Conservation (phyloP, 2,113 vertebrate species). For the Poeciliopsis occidentalis region DNA sequence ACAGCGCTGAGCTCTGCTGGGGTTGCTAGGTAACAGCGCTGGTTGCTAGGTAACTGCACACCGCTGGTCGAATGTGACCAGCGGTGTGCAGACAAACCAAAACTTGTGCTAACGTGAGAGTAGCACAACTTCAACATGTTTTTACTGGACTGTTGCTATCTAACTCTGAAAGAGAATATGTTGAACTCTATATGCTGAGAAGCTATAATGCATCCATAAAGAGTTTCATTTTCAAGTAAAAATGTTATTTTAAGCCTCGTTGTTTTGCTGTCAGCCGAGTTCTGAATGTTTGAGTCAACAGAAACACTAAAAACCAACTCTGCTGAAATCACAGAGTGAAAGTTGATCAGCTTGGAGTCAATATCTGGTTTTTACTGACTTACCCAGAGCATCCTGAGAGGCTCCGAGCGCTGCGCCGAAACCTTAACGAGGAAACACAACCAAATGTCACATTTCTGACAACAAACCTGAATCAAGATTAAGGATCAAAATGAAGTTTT, state of each 20-base stretch:
- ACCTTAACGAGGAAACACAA: constrained; percentile 48
- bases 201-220: constrained; percentile 34
- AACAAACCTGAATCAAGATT: background rate
- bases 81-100: too few relatives aligned
- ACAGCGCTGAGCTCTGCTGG: too few relatives aligned
- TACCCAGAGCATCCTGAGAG: constrained; percentile 62
- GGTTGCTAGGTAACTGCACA: too few relatives aligned
- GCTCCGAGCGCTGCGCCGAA: constrained; percentile 57
- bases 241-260: background rate
- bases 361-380: background rate
- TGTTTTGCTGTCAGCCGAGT: constrained; percentile 4
- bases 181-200: too few relatives aligned
- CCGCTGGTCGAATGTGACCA: too few relatives aligned
- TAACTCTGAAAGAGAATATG: too few relatives aligned
- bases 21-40: too few relatives aligned
- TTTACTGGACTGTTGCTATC: too few relatives aligned
- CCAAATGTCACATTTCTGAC: background rate
- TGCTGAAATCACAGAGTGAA: background rate
- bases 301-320: background rate
- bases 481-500: background rate
- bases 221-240: background rate
- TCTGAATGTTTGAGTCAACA: background rate
- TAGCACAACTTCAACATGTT: too few relatives aligned
- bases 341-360: constrained; percentile 17
- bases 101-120: too few relatives aligned